Evolutionary conservation across 2,113 vertebrate genomes (phyloP).

Genomic region (Scytalopus superciliaris): DNA sequence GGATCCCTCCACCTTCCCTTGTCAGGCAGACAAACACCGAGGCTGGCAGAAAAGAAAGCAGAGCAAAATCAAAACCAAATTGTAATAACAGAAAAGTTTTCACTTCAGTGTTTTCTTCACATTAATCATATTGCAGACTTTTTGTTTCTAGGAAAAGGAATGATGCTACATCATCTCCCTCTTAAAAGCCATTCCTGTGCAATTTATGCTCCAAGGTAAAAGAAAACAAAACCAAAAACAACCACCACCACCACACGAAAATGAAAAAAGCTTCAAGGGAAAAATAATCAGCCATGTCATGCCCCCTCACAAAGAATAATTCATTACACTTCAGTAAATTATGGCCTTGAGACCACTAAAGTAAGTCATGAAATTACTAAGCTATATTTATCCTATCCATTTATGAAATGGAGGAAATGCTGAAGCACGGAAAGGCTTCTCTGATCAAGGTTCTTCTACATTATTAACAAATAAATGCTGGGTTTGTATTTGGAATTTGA

Average conservation of each 20-base stretch:
- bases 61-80: background rate
- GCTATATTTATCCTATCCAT: background rate
- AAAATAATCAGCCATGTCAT: background rate
- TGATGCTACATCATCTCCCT: background rate
- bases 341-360: background rate
- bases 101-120: background rate
- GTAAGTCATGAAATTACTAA: background rate
- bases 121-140: background rate
- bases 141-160: background rate
- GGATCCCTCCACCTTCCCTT: background rate
- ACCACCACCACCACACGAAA: background rate
- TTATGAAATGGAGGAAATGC: background rate
- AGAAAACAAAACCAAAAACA: background rate
- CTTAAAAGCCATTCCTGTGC: background rate
- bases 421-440: background rate
- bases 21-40: background rate
- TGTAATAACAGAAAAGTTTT: background rate
- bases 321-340: constrained; percentile 12
- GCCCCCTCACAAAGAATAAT: background rate
- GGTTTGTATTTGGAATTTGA: background rate
- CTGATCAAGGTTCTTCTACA: background rate
- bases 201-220: background rate
- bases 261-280: background rate
- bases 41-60: background rate
- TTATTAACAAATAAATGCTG: background rate